phyloP scores from a whole-genome alignment of 2,888 invertebrate genomes.

The Acanthococcus lagerstroemiae region DNA sequence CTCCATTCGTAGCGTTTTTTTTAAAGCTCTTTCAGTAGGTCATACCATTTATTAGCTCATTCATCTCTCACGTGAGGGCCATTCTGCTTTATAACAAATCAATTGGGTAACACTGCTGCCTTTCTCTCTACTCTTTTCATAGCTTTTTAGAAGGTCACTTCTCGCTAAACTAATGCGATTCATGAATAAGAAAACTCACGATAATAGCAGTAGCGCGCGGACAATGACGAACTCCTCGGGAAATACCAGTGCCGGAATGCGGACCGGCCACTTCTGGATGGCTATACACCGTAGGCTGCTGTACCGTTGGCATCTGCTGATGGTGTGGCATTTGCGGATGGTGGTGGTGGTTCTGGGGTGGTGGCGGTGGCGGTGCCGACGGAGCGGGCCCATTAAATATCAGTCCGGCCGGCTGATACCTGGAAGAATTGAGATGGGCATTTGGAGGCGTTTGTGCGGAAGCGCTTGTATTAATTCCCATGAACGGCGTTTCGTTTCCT shows the following conservation, averaged over 20 bases:
- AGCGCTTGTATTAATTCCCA: too few relatives aligned
- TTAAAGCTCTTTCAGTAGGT: too few relatives aligned
- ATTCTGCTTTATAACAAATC: too few relatives aligned
- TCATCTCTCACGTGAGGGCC: too few relatives aligned
- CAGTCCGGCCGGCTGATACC: conserved; percentile 3
- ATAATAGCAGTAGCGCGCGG: conserved; percentile 12
- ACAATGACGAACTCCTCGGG: conserved; percentile 29
- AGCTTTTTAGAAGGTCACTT: too few relatives aligned
- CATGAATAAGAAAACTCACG: too few relatives aligned
- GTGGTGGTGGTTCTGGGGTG: conserved; percentile 32
- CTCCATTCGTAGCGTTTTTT: too few relatives aligned
- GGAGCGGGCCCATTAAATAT: conserved; percentile 9
- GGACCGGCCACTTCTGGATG: conserved; percentile 42
- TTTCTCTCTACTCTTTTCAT: too few relatives aligned
- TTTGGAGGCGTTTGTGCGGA: conserved; percentile 16
- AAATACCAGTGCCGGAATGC: conserved; percentile 32
- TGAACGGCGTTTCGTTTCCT: conserved; percentile 11
- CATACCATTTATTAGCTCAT: too few relatives aligned
- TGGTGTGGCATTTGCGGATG: conserved; percentile 37
- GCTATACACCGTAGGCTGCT: conserved; percentile 45
- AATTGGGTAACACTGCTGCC: too few relatives aligned
- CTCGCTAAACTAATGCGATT: too few relatives aligned
- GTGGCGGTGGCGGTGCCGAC: conserved; percentile 24
- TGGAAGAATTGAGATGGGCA: conserved; percentile 21
- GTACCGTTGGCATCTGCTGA: conserved; percentile 39